phyloP scores from a whole-genome alignment of 2,113 vertebrate species.

The Sigmodon hispidus region DNA sequence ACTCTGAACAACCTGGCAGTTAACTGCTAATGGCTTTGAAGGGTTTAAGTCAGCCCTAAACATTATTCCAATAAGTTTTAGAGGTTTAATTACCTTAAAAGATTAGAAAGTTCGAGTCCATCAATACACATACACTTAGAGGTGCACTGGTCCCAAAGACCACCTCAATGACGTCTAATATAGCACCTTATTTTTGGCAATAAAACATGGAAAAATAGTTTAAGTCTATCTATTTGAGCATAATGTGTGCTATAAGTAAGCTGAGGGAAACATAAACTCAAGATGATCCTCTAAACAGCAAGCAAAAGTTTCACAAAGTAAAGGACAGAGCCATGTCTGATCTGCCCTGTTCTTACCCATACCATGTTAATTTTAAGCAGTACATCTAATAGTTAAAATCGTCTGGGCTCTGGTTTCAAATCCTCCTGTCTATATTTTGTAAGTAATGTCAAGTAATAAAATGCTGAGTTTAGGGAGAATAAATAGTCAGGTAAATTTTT shows the following conservation, averaged over 20 bases:
- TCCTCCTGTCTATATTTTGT: neutral
- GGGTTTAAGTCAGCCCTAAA: constrained; percentile 80
- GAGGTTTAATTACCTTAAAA: constrained; percentile 81
- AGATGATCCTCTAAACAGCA: constrained; percentile 44
- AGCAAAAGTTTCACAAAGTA: constrained; percentile 5
- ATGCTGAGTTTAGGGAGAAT: neutral
- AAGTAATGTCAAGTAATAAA: neutral
- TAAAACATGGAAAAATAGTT: constrained; percentile 63
- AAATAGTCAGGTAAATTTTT: neutral
- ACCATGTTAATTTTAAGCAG: neutral
- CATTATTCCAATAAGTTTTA: constrained; percentile 79
- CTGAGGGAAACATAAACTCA: constrained; percentile 57
- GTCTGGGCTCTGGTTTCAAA: constrained; percentile 16
- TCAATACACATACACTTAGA: constrained; percentile 74
- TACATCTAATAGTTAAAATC: neutral
- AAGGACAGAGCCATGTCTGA: neutral
- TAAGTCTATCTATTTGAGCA: constrained; percentile 63
- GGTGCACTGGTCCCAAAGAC: constrained; percentile 12
- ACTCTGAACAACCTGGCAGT: constrained; percentile 79
- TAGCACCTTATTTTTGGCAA: constrained; percentile 48
- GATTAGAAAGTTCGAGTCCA: constrained; percentile 71
- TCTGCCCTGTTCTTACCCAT: neutral
- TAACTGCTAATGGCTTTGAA: constrained; percentile 80
- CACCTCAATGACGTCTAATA: constrained; percentile 36
- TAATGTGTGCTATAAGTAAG: constrained; percentile 64